Percentiles rank a stretch among this genome's conserved stretches.
Evolutionary conservation across 2,797 vertebrate species (phyloP).

Genomic region (Hydrophis major): DNA sequence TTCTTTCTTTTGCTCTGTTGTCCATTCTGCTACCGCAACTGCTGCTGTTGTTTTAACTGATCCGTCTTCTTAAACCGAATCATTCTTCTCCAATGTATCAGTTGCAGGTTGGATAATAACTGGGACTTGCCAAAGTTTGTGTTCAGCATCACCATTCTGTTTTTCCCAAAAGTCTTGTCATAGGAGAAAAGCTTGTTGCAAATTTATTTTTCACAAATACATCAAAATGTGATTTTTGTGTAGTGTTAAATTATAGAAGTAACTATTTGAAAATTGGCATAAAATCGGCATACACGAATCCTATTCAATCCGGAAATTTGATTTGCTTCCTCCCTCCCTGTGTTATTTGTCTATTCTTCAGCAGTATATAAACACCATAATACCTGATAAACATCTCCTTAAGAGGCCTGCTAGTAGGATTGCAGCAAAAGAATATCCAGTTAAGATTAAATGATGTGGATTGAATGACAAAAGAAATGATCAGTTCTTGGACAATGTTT

Average conservation of each 20-base stretch:
- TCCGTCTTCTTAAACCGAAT: not conserved
- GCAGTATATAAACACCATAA: not conserved
- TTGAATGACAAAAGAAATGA: slow-evolving; percentile 38
- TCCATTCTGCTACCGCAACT: not conserved
- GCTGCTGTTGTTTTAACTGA: not conserved
- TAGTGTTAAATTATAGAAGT: not conserved
- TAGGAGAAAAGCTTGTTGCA: not conserved
- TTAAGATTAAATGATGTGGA: not conserved
- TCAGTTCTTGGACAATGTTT: slow-evolving; percentile 41
- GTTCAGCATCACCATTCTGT: not conserved
- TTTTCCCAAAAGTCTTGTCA: not conserved
- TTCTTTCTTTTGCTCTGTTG: not conserved
- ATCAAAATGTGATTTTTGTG: not conserved
- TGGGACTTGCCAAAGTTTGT: not conserved
- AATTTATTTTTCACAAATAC: not conserved
- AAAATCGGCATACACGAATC: not conserved
- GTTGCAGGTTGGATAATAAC: not conserved
- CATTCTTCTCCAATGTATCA: not conserved
- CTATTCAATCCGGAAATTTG: not conserved
- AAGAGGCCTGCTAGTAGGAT: not conserved
- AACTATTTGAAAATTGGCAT: not conserved
- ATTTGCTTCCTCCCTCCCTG: not conserved
- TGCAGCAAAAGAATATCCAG: not conserved
- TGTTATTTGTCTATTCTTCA: not conserved
- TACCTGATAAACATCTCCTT: not conserved